These are phyloP conservation scores for Rhagonycha fulva DNA, from an alignment of 2,888 invertebrate genomes.

Conservation along the genomic window DNA sequence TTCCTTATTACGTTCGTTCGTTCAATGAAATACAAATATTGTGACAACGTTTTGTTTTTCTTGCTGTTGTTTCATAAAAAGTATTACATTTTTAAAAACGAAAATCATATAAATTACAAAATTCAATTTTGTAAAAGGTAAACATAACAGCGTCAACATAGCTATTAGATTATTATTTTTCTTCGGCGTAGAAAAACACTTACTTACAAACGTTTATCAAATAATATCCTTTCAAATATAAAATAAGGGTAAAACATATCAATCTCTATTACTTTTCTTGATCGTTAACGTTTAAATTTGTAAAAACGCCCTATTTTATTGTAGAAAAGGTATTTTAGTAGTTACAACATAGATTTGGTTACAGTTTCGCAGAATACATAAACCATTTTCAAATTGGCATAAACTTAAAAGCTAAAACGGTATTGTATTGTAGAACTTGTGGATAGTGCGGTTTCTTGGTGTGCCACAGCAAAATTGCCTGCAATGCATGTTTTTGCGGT, in stretches of 20 bases:
- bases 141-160: conserved; percentile 6
- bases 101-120: conserved; percentile 18
- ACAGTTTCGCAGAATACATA: conserved; percentile 23
- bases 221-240: neutral
- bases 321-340: conserved; percentile 16
- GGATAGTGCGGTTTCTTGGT: conserved; percentile 25
- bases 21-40: neutral
- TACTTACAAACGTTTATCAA: neutral
- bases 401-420: conserved; percentile 27
- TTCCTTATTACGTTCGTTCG: neutral
- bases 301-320: conserved; percentile 1
- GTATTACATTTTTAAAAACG: neutral
- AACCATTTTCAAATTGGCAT: conserved; percentile 27
- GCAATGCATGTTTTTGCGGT: conserved; percentile 22
- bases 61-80: neutral
- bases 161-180: conserved; percentile 21
- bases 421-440: conserved; percentile 25
- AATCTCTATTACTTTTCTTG: conserved; percentile 8
- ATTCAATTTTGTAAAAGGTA: conserved; percentile 20
- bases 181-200: neutral
- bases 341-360: conserved; percentile 18
- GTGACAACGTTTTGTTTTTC: neutral
- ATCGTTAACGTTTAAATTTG: neutral
- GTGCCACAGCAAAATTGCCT: conserved; percentile 20
- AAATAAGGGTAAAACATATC: conserved; percentile 6